Conservation (phyloP, 2,113 vertebrate species). For the Lampris incognitus region DNA sequence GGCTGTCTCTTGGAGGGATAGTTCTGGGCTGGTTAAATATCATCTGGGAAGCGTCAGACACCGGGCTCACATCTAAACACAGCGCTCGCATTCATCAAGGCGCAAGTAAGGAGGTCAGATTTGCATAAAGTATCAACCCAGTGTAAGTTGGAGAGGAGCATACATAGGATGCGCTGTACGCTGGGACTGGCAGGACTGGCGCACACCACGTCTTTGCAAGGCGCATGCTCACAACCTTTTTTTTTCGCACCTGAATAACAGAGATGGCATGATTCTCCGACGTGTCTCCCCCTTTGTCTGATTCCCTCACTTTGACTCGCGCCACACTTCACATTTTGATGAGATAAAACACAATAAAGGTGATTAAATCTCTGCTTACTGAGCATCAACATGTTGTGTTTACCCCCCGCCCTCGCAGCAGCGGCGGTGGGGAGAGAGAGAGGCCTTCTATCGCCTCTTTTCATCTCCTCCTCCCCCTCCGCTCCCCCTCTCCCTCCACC, state of each 20-base stretch:
- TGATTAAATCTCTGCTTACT: conserved; percentile 70
- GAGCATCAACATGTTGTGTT: conserved; percentile 61
- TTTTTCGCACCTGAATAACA: conserved; percentile 24
- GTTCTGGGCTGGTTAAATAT: conserved; percentile 44
- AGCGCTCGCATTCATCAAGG: conserved; percentile 51
- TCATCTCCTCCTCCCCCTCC: conserved; percentile 61
- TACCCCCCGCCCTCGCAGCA: conserved; percentile 36
- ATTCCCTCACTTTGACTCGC: conserved; percentile 13
- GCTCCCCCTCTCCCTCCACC: conserved; percentile 37
- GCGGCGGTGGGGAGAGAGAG: conserved; percentile 48
- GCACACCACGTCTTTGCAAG: conserved; percentile 2
- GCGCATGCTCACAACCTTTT: conserved; percentile 7
- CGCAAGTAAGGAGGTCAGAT: conserved; percentile 29
- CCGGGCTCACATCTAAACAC: conserved; percentile 43
- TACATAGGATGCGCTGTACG: conserved; percentile 15
- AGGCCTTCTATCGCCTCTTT: conserved; percentile 68
- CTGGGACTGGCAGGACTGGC: conserved; percentile 5
- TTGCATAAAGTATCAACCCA: conserved; percentile 45
- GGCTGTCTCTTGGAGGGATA: conserved; percentile 44
- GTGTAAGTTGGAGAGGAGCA: conserved; percentile 49
- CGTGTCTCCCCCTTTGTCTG: conserved; percentile 46
- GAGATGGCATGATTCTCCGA: conserved; percentile 29
- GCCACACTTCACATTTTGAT: conserved; percentile 47
- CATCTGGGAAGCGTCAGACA: conserved; percentile 38
- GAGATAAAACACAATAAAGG: conserved; percentile 66